Evolutionary conservation across 1,140 invertebrate species (phyloP).

Genomic region (Drosophila subobscura): DNA sequence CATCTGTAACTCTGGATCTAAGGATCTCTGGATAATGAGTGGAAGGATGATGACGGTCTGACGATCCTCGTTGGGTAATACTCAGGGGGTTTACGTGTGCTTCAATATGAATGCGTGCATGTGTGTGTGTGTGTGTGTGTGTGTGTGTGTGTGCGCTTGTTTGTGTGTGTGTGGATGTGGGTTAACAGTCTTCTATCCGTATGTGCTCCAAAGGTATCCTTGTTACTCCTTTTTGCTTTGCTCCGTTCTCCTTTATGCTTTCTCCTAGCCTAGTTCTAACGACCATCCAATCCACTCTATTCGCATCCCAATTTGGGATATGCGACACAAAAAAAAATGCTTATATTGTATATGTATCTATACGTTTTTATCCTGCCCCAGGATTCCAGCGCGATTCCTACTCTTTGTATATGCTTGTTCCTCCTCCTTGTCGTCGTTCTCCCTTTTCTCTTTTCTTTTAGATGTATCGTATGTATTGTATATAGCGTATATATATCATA

Average conservation of each 20-base stretch:
- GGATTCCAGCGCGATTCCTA: conserved; percentile 10
- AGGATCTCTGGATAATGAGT: too few species aligned
- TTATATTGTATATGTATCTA: conserved; percentile 24
- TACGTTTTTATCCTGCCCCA: not conserved
- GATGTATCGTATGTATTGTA: conserved; percentile 2
- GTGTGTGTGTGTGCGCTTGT: conserved; percentile 21
- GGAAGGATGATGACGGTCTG: not conserved
- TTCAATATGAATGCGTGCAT: conserved; percentile 7
- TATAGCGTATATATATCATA: conserved; percentile 42
- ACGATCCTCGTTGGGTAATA: conserved; percentile 44
- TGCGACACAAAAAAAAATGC: conserved; percentile 30
- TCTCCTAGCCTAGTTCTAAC: conserved; percentile 37
- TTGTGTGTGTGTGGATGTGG: conserved; percentile 15
- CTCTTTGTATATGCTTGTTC: conserved; percentile 15
- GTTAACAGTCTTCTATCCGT: conserved; percentile 71
- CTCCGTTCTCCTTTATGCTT: conserved; percentile 17
- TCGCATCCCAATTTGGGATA: conserved; percentile 34
- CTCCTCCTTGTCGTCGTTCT: not conserved
- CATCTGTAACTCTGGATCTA: not conserved
- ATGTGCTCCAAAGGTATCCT: conserved; percentile 49
- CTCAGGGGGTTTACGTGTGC: conserved; percentile 33
- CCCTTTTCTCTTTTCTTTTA: not conserved
- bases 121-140: conserved; percentile 15
- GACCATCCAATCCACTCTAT: conserved; percentile 18
- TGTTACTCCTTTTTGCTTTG: conserved; percentile 20